Evolutionary conservation across 2,113 vertebrate genomes (phyloP).

Genomic region (Azemiops feae): DNA sequence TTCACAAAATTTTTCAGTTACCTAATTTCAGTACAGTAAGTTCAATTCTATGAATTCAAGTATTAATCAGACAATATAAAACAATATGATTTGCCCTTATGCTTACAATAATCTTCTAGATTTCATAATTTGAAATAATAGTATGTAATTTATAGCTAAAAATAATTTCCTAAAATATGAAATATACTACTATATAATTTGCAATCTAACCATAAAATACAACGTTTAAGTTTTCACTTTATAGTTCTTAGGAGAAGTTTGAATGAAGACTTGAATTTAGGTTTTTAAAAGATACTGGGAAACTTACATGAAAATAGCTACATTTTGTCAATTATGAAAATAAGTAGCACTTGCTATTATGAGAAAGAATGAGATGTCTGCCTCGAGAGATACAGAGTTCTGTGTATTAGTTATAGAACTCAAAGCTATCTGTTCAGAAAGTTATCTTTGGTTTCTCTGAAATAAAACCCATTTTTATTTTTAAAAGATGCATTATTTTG

Average conservation of each 20-base stretch:
- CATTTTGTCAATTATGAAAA: not conserved
- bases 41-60: not conserved
- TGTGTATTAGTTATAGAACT: not conserved
- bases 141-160: not conserved
- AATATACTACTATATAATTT: not conserved
- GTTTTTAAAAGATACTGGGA: not conserved
- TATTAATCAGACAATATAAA: not conserved
- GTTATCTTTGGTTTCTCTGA: constrained; percentile 9
- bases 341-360: not conserved
- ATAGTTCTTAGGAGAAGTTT: not conserved
- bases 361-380: not conserved
- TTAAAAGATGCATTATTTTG: not conserved
- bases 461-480: not conserved
- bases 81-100: not conserved
- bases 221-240: not conserved
- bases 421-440: not conserved
- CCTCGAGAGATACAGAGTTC: not conserved
- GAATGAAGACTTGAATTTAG: not conserved
- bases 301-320: not conserved
- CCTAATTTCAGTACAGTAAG: not conserved
- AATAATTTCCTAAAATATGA: not conserved
- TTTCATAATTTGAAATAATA: not conserved
- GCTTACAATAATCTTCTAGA: not conserved
- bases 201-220: not conserved
- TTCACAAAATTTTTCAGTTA: not conserved